A percentile compares a stretch with the other conserved stretches of the same genome.
Evolutionary conservation across 2,797 vertebrate species (phyloP).

Genomic region (Notoglanidium macrostoma): DNA sequence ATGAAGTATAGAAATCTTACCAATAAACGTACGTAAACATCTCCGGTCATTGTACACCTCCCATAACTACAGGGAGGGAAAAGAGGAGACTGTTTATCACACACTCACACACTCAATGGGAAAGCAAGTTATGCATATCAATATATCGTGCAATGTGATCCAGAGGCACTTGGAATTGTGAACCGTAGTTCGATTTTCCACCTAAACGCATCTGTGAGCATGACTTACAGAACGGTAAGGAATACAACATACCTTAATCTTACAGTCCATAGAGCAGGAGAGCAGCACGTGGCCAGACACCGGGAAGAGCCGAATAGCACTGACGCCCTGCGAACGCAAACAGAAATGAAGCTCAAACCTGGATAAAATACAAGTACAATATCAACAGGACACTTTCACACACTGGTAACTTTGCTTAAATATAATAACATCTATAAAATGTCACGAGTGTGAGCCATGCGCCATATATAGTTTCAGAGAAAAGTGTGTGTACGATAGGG

Average conservation of each 20-base stretch:
- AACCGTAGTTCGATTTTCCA: neutral
- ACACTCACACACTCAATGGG: too few species aligned
- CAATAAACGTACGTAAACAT: slow-evolving; percentile 93
- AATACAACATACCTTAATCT: slow-evolving; percentile 87
- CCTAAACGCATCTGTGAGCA: neutral
- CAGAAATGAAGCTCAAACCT: neutral
- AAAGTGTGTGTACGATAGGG: neutral
- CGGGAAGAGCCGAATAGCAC: slow-evolving; percentile 92
- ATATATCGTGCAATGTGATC: neutral
- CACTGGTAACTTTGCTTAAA: neutral
- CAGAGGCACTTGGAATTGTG: neutral
- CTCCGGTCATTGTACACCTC: slow-evolving; percentile 93
- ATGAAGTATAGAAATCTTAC: slow-evolving; percentile 73
- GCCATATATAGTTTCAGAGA: neutral
- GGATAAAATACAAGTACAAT: too few species aligned
- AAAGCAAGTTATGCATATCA: neutral
- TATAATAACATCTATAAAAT: neutral
- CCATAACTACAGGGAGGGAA: slow-evolving; percentile 80
- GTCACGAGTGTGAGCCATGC: neutral
- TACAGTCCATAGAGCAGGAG: slow-evolving; percentile 97
- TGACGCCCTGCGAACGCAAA: slow-evolving; percentile 85
- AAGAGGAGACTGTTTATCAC: neutral
- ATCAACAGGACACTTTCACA: neutral
- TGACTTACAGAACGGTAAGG: neutral
- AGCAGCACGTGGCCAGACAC: slow-evolving; percentile 90